phyloP scores from a whole-genome alignment of 23 tunicate genomes.

The Halocynthia aurantium region DNA sequence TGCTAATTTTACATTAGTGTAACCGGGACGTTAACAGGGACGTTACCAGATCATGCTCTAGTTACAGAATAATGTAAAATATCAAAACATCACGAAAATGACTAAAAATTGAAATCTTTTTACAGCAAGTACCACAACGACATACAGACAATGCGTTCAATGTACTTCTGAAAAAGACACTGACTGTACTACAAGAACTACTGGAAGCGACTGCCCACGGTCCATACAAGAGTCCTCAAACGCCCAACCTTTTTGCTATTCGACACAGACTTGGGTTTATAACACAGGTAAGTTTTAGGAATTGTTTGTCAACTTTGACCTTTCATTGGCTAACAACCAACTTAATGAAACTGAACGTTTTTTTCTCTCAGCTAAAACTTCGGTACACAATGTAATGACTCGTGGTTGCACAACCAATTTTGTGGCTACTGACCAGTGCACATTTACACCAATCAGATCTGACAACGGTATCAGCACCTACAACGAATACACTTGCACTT shows the following conservation, averaged over 20 bases:
- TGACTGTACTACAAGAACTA: conserved; percentile 18
- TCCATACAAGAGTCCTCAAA: background rate
- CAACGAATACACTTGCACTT: conserved; percentile 25
- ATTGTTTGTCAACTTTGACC: background rate
- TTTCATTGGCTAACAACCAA: background rate
- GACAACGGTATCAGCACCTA: background rate
- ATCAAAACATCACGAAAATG: too few relatives aligned
- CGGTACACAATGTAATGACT: background rate
- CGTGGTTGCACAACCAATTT: conserved; percentile 15
- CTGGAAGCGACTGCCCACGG: conserved; percentile 21
- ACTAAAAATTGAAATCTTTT: background rate
- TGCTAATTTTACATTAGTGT: too few relatives aligned
- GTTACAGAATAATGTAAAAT: too few relatives aligned
- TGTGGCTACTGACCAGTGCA: conserved; percentile 14
- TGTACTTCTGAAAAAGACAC: conserved; percentile 15
- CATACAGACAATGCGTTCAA: conserved; percentile 25
- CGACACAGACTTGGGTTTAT: conserved; percentile 10
- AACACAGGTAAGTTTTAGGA: conserved; percentile 5
- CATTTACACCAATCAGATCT: conserved; percentile 4
- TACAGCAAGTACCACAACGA: background rate
- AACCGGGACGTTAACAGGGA: too few relatives aligned
- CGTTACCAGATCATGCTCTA: too few relatives aligned
- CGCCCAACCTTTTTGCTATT: conserved; percentile 4
- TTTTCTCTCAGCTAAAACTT: conserved; percentile 6
- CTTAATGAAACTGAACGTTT: background rate